Conservation (phyloP, 2,113 vertebrate species). For the Sclerurus mexicanus region DNA sequence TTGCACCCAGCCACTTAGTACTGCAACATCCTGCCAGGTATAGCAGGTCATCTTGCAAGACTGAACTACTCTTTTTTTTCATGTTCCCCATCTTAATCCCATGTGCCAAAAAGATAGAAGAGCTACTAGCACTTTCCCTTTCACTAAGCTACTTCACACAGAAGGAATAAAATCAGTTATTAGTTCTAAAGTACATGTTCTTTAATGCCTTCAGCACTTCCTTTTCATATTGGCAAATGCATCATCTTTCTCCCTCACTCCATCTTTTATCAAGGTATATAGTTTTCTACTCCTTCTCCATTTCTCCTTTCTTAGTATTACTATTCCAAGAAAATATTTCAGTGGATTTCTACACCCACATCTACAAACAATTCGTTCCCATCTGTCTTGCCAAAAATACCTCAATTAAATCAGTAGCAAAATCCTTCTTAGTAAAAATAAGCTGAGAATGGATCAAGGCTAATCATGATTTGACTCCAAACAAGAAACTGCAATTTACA, state of each 20-base stretch:
- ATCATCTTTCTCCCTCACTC: not conserved
- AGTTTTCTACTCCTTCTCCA: not conserved
- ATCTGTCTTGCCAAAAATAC: not conserved
- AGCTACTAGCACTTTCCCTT: not conserved
- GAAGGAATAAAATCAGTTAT: not conserved
- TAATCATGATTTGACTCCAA: not conserved
- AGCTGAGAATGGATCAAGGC: not conserved
- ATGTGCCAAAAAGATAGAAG: not conserved
- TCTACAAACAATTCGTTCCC: not conserved
- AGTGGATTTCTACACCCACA: not conserved
- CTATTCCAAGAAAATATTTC: not conserved
- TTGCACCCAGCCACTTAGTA: not conserved
- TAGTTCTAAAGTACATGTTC: not conserved
- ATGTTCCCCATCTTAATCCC: not conserved
- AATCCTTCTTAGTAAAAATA: not conserved
- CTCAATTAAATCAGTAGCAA: not conserved
- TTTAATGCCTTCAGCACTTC: not conserved
- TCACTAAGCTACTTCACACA: not conserved
- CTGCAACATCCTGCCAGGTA: not conserved
- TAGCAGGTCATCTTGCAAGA: not conserved
- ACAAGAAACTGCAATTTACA: not conserved
- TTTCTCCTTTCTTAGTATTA: not conserved
- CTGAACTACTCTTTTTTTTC: not conserved
- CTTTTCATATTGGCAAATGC: not conserved
- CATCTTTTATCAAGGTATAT: not conserved